Conservation (phyloP, 1,140 invertebrate species). For the Drosophila gunungcola region DNA sequence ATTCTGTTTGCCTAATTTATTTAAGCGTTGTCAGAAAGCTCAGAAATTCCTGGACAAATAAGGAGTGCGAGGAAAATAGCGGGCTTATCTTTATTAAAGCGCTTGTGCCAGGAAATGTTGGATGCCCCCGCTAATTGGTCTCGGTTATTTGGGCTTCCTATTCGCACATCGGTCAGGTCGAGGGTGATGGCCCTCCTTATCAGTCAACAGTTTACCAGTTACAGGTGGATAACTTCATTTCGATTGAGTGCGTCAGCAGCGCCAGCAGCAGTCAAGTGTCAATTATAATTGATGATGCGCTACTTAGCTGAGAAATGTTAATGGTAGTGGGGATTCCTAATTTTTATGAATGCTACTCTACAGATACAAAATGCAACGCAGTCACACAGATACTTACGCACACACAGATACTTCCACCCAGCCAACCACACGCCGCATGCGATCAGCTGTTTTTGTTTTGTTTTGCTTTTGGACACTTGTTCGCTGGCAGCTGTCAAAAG, state of each 20-base stretch:
- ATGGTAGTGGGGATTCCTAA: not conserved
- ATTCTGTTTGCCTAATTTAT: conserved; percentile 60
- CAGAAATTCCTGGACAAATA: conserved; percentile 9
- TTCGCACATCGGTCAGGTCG: conserved; percentile 22
- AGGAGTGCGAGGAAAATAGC: not conserved
- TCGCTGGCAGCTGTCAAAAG: conserved; percentile 48
- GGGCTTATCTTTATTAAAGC: conserved; percentile 64
- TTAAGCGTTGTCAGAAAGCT: conserved; percentile 30
- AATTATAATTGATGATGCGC: conserved; percentile 43
- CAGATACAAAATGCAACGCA: conserved; percentile 10
- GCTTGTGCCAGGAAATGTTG: conserved; percentile 34
- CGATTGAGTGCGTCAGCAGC: conserved; percentile 41
- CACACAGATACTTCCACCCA: conserved; percentile 3
- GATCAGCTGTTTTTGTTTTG: conserved; percentile 79
- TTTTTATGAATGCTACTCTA: conserved; percentile 4
- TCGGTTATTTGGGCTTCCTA: not conserved
- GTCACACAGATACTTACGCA: conserved; percentile 8
- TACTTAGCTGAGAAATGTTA: conserved; percentile 3
- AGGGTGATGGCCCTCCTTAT: conserved; percentile 32
- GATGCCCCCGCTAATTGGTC: conserved; percentile 25
- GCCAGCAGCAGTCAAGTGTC: conserved; percentile 29
- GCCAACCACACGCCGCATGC: not conserved
- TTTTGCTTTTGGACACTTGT: conserved; percentile 71
- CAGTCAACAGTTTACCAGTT: conserved; percentile 37
- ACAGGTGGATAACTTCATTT: conserved; percentile 6